Percentiles rank a stretch among this genome's conserved stretches.
These are phyloP conservation scores for Tachycineta bicolor DNA, from an alignment of 2,113 vertebrate genomes.

Conservation along the genomic window DNA sequence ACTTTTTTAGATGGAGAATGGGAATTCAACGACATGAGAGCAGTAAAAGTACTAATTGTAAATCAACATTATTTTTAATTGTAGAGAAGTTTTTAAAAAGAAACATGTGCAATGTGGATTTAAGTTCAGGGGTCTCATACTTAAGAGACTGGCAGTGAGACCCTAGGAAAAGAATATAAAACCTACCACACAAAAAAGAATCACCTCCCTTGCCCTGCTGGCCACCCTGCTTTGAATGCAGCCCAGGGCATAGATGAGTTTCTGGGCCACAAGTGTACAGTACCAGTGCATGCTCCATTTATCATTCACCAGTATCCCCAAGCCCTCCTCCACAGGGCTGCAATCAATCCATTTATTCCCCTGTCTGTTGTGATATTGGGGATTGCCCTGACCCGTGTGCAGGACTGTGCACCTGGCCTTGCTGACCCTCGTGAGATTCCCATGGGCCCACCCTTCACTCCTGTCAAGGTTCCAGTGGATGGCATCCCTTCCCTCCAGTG, in stretches of 20 bases:
- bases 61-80: slow-evolving; percentile 36
- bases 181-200: background rate
- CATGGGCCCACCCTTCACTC: background rate
- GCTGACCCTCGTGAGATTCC: fast-evolving
- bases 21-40: slow-evolving; percentile 34
- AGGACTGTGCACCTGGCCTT: background rate
- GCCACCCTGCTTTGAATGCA: fast-evolving
- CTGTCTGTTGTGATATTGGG: fast-evolving
- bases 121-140: background rate
- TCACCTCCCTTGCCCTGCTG: background rate
- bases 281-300: background rate
- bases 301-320: background rate
- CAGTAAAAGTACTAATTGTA: slow-evolving; percentile 47
- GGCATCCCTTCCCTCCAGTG: fast-evolving
- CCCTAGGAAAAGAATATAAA: background rate
- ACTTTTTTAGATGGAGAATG: slow-evolving; percentile 51
- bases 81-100: background rate
- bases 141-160: background rate
- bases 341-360: background rate
- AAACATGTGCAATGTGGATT: background rate
- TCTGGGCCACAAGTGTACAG: background rate
- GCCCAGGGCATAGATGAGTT: background rate
- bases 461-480: background rate
- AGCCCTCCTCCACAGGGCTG: background rate
- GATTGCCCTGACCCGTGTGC: fast-evolving